phyloP scores from a whole-genome alignment of 2,797 vertebrate genomes.

The Sebastes trivittatus region DNA sequence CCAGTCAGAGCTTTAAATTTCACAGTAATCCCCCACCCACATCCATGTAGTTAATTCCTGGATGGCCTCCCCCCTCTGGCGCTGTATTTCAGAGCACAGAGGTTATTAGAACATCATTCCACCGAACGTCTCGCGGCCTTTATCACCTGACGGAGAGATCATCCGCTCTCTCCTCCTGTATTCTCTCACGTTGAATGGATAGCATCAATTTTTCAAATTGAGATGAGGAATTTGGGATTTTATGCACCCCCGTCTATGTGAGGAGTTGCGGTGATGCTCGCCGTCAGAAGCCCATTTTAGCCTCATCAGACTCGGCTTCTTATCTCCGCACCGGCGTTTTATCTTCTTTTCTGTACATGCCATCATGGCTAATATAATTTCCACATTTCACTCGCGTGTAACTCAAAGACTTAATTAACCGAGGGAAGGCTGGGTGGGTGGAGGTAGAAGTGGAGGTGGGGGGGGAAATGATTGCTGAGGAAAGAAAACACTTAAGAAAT shows the following conservation, averaged over 20 bases:
- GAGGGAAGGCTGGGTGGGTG: not conserved
- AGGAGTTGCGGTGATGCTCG: not conserved
- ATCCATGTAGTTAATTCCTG: constrained; percentile 40
- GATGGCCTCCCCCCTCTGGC: not conserved
- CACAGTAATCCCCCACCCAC: constrained; percentile 30
- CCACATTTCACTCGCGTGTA: constrained; percentile 15
- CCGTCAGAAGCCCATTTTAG: constrained; percentile 7
- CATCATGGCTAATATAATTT: constrained; percentile 44
- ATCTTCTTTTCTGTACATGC: constrained; percentile 31
- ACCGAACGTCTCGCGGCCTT: constrained; percentile 1
- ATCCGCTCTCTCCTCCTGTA: not conserved
- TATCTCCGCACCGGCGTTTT: constrained; percentile 24
- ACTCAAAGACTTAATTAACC: constrained; percentile 57
- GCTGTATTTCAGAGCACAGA: not conserved
- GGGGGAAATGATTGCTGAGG: constrained; percentile 3
- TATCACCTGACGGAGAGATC: constrained; percentile 34
- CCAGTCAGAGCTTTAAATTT: constrained; percentile 33
- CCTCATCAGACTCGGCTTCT: constrained; percentile 22
- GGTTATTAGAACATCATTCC: constrained; percentile 42
- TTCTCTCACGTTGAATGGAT: not conserved
- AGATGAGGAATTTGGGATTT: constrained; percentile 23
- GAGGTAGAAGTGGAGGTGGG: not conserved
- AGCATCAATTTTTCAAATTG: constrained; percentile 2
- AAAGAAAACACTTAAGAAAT: constrained; percentile 22
- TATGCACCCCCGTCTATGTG: not conserved